Evolutionary conservation across 2,888 invertebrate species (phyloP), one percentile per base, ranked within the genome.

Genomic region (Antheraea assamensis): DNA sequence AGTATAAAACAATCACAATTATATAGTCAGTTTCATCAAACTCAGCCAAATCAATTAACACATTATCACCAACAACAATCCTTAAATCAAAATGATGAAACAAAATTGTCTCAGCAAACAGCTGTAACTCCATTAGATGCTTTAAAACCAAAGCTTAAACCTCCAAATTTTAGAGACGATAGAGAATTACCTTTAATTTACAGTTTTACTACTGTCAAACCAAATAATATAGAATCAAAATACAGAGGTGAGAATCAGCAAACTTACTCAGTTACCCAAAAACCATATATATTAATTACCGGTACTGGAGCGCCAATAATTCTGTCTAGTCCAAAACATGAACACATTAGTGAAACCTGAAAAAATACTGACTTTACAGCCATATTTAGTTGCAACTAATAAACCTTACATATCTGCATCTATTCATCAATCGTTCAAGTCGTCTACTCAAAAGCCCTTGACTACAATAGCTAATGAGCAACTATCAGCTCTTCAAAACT

Each of bases 151-250:
- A 93, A 90, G 76, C 78, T 93, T 3, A 90, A 90, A 74, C 92
- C 92, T 35, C 94, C 94, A 70, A 93, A 94, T 80, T 94, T 94
- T 76, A 90, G 91, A 74, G 94, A 94, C 75, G 93, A 94, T 74
- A 89, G 93, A 49, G 90, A 91, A 76, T 81, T 94, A 76, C 93
- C 94, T n/a, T 85, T 94, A 64, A 92, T 82, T 73, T 91, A 91
- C 76, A 94, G 87, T 80, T 94, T 94, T 79, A 89, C 82, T 73
- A 86, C 83, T 72, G 87, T 88, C 35, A 80, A 74, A 55, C 71
- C 74, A 70, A 55, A 71, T n/a, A 61, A 58, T 47, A 71, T 71
- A 27, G 71, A 73, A 71, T 49, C 78, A 55, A 87, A 88, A 72
- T 75, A 77, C 49, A 87, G 87, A 75, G 83, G 74, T 30, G 83